Conservation (phyloP, 1,140 invertebrate genomes). For the Sycophila sp. region DNA sequence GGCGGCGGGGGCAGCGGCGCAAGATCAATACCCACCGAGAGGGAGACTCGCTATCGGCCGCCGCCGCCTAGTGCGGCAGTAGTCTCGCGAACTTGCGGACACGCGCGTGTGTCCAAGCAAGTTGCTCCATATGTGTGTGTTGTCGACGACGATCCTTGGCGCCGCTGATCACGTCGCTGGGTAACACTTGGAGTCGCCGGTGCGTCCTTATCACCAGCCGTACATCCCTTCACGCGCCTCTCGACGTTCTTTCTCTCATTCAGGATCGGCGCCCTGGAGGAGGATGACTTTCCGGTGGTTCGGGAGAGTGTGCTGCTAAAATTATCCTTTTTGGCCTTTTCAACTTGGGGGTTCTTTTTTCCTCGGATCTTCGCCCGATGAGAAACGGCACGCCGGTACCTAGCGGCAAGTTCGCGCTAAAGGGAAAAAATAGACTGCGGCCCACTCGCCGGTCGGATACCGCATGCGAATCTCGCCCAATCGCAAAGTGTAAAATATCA, state of each 20-base stretch:
- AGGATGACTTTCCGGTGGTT: no score
- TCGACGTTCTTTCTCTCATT: not conserved
- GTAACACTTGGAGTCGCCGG: slow-evolving; percentile 25
- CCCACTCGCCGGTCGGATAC: no score
- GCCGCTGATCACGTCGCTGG: not conserved
- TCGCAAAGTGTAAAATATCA: no score
- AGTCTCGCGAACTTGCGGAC: slow-evolving; percentile 47
- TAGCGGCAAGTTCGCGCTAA: no score
- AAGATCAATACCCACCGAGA: slow-evolving; percentile 33
- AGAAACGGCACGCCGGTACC: no score
- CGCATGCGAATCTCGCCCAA: no score
- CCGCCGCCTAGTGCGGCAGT: slow-evolving; percentile 39
- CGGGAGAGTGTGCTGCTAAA: no score
- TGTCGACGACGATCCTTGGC: slow-evolving; percentile 1
- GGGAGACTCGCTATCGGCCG: not conserved
- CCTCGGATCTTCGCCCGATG: not conserved
- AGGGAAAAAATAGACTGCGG: no score
- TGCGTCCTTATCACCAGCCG: not conserved
- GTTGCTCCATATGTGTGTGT: slow-evolving; percentile 8
- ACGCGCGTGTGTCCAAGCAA: slow-evolving; percentile 43
- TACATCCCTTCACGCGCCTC: not conserved
- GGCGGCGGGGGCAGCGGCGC: not conserved
- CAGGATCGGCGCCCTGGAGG: no score
- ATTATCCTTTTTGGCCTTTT: no score
- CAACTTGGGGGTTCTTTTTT: not conserved